Conservation (phyloP, 2,888 invertebrate genomes). For the Drosophila austrosaltans region DNA sequence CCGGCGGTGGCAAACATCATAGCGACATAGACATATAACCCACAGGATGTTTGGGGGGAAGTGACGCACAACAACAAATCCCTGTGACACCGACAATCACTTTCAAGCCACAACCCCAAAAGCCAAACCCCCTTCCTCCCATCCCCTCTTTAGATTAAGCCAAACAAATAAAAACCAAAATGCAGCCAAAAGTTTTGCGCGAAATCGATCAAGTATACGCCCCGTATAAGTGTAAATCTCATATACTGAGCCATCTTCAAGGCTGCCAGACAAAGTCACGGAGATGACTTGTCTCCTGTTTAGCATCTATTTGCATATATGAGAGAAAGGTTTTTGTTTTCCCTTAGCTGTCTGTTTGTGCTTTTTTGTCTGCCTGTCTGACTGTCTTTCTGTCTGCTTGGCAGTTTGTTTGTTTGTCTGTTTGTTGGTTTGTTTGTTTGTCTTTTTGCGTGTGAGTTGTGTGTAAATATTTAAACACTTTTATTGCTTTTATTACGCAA, state of each 20-base stretch:
- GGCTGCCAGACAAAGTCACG: conserved; percentile 27
- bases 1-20: conserved; percentile 56
- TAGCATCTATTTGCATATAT: conserved; percentile 72
- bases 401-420: neutral
- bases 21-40: conserved; percentile 33
- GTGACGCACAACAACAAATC: conserved; percentile 40
- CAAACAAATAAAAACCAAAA: conserved; percentile 49
- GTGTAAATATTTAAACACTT: conserved; percentile 69
- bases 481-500: conserved; percentile 61
- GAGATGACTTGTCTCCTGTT: conserved; percentile 52
- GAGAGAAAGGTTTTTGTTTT: conserved; percentile 8
- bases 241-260: conserved; percentile 33
- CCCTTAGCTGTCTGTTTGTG: conserved; percentile 20
- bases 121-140: neutral
- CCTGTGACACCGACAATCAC: conserved; percentile 63
- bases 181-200: conserved; percentile 52
- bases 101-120: conserved; percentile 30
- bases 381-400: neutral
- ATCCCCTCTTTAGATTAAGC: conserved; percentile 1
- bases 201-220: conserved; percentile 72
- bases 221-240: conserved; percentile 29
- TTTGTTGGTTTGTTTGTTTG: conserved; percentile 58
- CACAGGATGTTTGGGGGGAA: neutral
- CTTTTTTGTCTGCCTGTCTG: conserved; percentile 52
- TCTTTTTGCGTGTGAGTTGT: conserved; percentile 63